A percentile compares a stretch with the other conserved stretches of the same genome.
Evolutionary conservation across 2,888 invertebrate species (phyloP).

Genomic region (Andrena praecox): DNA sequence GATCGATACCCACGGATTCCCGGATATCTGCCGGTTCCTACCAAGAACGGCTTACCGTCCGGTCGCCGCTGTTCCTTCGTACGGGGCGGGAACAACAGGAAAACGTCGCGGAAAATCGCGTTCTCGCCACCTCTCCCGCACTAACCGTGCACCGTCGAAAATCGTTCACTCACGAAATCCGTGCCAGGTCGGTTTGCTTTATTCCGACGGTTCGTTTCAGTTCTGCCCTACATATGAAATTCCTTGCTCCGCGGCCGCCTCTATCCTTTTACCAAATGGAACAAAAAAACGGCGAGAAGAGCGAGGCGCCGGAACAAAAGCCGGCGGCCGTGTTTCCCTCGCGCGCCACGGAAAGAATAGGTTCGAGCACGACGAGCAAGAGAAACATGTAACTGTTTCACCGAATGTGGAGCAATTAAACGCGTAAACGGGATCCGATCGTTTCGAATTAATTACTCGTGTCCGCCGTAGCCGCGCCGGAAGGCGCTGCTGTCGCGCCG

Average conservation of each 20-base stretch:
- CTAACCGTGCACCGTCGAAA: conserved; percentile 44
- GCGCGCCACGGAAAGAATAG: conserved; percentile 18
- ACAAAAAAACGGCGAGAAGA: conserved; percentile 47
- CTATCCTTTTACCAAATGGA: conserved; percentile 58
- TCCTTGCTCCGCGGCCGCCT: conserved; percentile 36
- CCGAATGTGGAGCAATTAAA: conserved; percentile 62
- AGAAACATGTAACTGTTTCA: conserved; percentile 42
- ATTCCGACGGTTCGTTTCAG: conserved; percentile 56
- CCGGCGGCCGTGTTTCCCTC: conserved; percentile 25
- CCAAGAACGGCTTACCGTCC: conserved; percentile 9
- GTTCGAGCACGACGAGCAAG: not conserved
- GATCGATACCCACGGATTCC: conserved; percentile 50
- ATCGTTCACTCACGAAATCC: conserved; percentile 40
- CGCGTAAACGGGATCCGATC: conserved; percentile 51
- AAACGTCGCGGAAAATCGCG: not conserved
- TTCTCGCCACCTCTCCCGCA: not conserved
- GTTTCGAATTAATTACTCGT: conserved; percentile 52
- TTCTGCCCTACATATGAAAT: conserved; percentile 52
- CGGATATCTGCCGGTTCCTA: conserved; percentile 38
- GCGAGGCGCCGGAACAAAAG: conserved; percentile 40
- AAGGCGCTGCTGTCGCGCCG: conserved; percentile 24
- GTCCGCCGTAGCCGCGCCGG: conserved; percentile 10
- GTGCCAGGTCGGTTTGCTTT: conserved; percentile 49
- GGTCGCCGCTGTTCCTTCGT: not conserved
- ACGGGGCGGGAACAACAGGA: not conserved